Evolutionary conservation across 2,797 vertebrate genomes (phyloP).

Genomic region (Coccyzus lansbergi): DNA sequence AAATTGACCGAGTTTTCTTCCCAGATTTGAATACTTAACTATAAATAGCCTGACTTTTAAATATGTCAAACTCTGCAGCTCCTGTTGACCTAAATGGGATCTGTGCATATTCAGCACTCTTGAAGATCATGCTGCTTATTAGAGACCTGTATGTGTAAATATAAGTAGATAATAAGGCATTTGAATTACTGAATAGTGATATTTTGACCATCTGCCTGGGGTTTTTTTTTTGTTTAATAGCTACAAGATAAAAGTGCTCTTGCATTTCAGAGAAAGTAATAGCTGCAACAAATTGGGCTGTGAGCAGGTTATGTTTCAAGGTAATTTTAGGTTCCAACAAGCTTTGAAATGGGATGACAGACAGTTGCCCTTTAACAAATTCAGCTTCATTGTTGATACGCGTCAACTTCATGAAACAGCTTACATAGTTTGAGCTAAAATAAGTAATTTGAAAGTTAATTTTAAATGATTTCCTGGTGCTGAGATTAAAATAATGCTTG

Average conservation of each 20-base stretch:
- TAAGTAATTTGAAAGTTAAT: neutral
- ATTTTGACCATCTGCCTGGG: neutral
- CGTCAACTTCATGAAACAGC: neutral
- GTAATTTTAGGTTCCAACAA: neutral
- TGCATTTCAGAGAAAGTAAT: neutral
- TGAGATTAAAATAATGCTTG: conserved; percentile 20
- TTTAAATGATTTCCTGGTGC: neutral
- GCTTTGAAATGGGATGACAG: neutral
- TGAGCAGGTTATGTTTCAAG: neutral
- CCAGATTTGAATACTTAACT: neutral
- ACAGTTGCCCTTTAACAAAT: neutral
- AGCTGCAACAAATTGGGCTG: neutral
- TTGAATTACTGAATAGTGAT: neutral
- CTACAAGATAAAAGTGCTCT: neutral
- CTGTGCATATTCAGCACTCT: conserved; percentile 37
- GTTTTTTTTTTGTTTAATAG: neutral
- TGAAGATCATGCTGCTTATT: conserved; percentile 35
- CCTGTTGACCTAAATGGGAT: conserved; percentile 44
- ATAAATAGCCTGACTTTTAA: conserved; percentile 35
- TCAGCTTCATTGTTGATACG: neutral
- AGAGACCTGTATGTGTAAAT: neutral
- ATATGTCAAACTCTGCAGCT: conserved; percentile 8
- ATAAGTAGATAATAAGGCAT: neutral
- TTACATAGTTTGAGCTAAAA: neutral
- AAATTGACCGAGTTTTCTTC: neutral